Base-by-base conservation (phyloP, 1,140 invertebrate species). In the Pteromalus puparum region DNA sequence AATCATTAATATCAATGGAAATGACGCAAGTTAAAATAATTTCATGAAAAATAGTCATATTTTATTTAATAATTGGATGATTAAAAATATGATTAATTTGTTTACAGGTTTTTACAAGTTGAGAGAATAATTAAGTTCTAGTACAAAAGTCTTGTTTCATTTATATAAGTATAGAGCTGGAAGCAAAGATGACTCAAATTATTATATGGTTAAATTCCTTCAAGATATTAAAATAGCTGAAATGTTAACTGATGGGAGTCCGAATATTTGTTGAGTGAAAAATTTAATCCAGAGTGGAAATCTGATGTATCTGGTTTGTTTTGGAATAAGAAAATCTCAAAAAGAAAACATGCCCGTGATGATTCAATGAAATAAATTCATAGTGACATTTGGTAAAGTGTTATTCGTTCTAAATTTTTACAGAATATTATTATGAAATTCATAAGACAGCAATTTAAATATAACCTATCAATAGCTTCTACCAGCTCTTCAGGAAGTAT, bases 151-250 rank as follows among this genome's bases (percentile, higher is more conserved):
- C n/a, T n/a, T n/a, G n/a, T 86, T 86, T 86, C 79, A 88, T 91
- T 21, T 87, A 95, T 95, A 95, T 87, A 93, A 94, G 89, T 93
- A 90, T 87, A 92, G 95, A 87, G 93, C 93, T 3, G 96, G 95
- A 89, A 92, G 93, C 85, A 94, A 94, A 74, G 91, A 93, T 88
- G 91, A 91, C 38, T 88, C 90, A 24, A 92, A 87, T 77, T 94
- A n/a, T n/a, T n/a, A 94, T 82, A 96, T 97, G 96, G 94, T 95
- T 48, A 96, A 96, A 89, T 97, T 97, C 92, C 96, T 96, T 0
- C 94, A 94, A 73, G 96, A 97, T 91, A 94, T 97, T 4, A 93
- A 94, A 67, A 94, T 91, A 72, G 96, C 96, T 6, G 96, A 97
- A 90, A 94, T 93, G 73, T 91, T 94, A 73, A 95, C 95, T 2